A percentile compares a stretch with the other conserved stretches of the same genome.
These are phyloP conservation scores for Anodontia alba DNA, from an alignment of 2,888 invertebrate species.

Conservation along the genomic window DNA sequence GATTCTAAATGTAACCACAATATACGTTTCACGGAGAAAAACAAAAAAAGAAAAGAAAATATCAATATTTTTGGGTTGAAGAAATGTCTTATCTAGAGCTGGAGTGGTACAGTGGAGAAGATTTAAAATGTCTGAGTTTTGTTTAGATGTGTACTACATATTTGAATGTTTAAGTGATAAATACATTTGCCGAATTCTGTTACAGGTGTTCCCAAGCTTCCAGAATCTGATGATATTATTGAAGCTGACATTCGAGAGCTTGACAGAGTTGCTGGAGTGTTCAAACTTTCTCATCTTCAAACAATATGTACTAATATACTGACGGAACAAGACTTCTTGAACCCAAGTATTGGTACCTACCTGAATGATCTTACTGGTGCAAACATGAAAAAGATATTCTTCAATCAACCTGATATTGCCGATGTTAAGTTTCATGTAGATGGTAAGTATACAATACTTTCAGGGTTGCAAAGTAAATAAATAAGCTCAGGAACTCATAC, in stretches of 20 bases:
- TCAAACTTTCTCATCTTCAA: slow-evolving; percentile 73
- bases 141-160: no score
- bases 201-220: slow-evolving; percentile 76
- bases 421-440: slow-evolving; percentile 80
- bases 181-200: no score
- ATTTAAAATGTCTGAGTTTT: no score
- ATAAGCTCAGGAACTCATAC: no score
- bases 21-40: no score
- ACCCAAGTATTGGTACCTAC: slow-evolving; percentile 82
- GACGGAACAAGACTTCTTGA: slow-evolving; percentile 80
- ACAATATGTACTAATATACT: slow-evolving; percentile 78
- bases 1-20: no score
- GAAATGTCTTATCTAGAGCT: no score
- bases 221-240: slow-evolving; percentile 62
- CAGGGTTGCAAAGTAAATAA: no score
- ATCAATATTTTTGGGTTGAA: no score
- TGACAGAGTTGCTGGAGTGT: slow-evolving; percentile 69
- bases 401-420: slow-evolving; percentile 73
- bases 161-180: no score
- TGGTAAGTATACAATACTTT: slow-evolving; percentile 63
- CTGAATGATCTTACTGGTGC: slow-evolving; percentile 79
- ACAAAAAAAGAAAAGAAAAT: no score
- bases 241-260: slow-evolving; percentile 72
- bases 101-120: no score
- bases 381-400: slow-evolving; percentile 76